Conservation (phyloP, 2,113 vertebrate genomes). For the Sapayoa aenigma region DNA sequence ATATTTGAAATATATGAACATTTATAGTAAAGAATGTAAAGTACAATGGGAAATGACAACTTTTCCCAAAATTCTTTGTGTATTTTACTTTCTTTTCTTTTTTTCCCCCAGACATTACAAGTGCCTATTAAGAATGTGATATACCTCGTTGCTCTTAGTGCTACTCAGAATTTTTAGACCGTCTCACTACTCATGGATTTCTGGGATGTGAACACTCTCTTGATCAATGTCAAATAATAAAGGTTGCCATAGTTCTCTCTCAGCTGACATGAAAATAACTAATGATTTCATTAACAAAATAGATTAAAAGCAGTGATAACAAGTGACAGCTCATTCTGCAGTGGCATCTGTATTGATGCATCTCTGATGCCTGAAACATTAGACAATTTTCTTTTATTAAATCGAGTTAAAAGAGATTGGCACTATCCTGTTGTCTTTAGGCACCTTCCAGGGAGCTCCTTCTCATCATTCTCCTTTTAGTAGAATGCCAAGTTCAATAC, state of each 20-base stretch:
- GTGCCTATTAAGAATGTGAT: background rate
- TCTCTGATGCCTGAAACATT: background rate
- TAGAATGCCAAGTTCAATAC: background rate
- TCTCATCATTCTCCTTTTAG: background rate
- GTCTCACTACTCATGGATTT: background rate
- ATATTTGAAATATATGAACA: background rate
- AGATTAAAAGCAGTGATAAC: constrained; percentile 32
- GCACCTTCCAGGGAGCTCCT: background rate
- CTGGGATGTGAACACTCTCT: background rate
- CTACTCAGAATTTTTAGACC: background rate
- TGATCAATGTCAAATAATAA: constrained; percentile 19
- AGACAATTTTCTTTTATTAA: constrained; percentile 30
- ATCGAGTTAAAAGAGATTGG: constrained; percentile 18
- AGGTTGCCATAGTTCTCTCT: constrained; percentile 6
- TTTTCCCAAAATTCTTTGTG: background rate
- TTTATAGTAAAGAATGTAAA: background rate
- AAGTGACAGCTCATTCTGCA: constrained; percentile 27
- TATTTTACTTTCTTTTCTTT: background rate
- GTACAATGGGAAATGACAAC: background rate
- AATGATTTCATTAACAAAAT: constrained; percentile 38
- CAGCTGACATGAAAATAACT: constrained; percentile 24
- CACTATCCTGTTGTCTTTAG: background rate
- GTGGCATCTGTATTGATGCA: constrained; percentile 12
- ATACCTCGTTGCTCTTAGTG: background rate
- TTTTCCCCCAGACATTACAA: background rate